These are phyloP conservation scores for Scotopteryx bipunctaria DNA, from an alignment of 2,888 invertebrate genomes.

Conservation along the genomic window DNA sequence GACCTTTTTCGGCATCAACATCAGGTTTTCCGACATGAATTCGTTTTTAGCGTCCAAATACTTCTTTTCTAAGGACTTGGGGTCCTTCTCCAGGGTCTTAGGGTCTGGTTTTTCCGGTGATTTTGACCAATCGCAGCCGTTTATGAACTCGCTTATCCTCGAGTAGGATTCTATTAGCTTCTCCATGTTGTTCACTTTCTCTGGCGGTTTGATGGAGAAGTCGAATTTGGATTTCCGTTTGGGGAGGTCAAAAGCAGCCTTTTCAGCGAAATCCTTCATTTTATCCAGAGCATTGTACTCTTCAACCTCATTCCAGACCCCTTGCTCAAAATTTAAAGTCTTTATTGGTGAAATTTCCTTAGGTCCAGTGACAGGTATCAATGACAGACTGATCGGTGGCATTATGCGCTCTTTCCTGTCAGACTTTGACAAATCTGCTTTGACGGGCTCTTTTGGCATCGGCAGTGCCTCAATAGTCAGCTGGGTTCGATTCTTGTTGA, in stretches of 20 bases:
- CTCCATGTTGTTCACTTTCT: constrained; percentile 66
- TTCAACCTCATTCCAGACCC: constrained; percentile 62
- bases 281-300: constrained; percentile 79
- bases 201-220: constrained; percentile 51
- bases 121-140: constrained; percentile 78
- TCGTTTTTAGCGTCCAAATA: constrained; percentile 78
- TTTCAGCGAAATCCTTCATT: constrained; percentile 80
- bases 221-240: constrained; percentile 68
- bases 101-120: constrained; percentile 63
- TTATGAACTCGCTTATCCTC: constrained; percentile 75
- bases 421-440: constrained; percentile 62
- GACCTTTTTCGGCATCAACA: constrained; percentile 69
- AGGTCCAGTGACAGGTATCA: constrained; percentile 71
- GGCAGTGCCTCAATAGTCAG: constrained; percentile 76
- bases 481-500: constrained; percentile 79
- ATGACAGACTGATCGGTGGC: constrained; percentile 76
- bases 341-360: constrained; percentile 70
- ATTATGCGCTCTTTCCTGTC: constrained; percentile 67
- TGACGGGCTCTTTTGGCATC: constrained; percentile 66
- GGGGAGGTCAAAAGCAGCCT: constrained; percentile 74
- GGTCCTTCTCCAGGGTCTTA: constrained; percentile 54
- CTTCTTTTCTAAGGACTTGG: constrained; percentile 68
- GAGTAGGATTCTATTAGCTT: constrained; percentile 75
- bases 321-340: constrained; percentile 61
- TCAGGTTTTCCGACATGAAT: constrained; percentile 75